Conservation (phyloP, 2,113 vertebrate genomes). For the Phylloscopus whistleri region DNA sequence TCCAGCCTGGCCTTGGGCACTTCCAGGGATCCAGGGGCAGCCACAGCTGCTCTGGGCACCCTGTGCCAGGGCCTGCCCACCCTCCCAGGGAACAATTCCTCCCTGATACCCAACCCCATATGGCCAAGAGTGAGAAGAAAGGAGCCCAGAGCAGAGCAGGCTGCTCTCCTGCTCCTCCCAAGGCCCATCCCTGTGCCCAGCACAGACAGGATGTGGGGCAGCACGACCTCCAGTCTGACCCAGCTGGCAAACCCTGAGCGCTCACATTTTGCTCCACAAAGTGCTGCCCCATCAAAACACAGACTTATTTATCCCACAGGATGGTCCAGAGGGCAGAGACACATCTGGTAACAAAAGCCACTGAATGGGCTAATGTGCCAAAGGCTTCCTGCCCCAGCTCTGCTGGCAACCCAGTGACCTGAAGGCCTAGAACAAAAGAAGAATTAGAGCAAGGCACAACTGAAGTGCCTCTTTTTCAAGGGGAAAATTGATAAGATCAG, state of each 20-base stretch:
- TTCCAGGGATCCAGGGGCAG: background rate
- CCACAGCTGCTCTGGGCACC: background rate
- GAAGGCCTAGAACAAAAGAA: background rate
- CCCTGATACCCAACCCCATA: background rate
- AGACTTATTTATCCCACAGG: background rate
- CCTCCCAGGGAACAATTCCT: fast-evolving
- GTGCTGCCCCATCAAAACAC: background rate
- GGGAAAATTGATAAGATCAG: background rate
- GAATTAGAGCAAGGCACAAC: background rate
- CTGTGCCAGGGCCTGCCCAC: background rate
- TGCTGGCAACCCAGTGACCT: background rate
- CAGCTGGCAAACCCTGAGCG: background rate
- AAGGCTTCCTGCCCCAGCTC: background rate
- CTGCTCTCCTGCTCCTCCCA: background rate
- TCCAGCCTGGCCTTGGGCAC: background rate
- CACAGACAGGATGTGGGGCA: background rate
- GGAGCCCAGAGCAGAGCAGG: background rate
- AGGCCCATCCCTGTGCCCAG: background rate
- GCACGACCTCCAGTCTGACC: background rate
- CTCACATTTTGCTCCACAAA: background rate
- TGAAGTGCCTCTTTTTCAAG: background rate
- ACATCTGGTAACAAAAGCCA: background rate
- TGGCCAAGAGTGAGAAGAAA: background rate
- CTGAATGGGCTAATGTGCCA: background rate
- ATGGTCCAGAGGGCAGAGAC: background rate